Conservation (phyloP, 2,888 invertebrate species). For the Fabriciana adippe region DNA sequence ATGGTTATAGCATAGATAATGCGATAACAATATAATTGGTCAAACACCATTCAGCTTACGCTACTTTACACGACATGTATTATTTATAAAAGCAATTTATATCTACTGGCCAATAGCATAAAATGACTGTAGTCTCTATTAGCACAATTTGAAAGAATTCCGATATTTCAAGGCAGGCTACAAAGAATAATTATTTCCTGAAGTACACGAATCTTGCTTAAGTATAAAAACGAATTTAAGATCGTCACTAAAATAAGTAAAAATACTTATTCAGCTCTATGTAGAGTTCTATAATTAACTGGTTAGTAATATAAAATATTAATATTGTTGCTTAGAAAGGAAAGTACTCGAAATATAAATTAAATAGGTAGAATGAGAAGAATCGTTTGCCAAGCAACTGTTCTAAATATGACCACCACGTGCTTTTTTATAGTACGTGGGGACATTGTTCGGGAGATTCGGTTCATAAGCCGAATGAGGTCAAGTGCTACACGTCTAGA, state of each 20-base stretch:
- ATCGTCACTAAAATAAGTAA: background rate
- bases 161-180: constrained; percentile 31
- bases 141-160: constrained; percentile 26
- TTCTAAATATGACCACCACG: constrained; percentile 69
- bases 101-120: constrained; percentile 16
- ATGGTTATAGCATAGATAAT: constrained; percentile 24
- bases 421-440: constrained; percentile 51
- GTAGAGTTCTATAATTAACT: too few species aligned
- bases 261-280: background rate
- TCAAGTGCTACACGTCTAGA: constrained; percentile 63
- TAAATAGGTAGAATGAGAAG: background rate
- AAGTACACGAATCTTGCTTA: constrained; percentile 15
- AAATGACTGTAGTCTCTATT: constrained; percentile 13
- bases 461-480: constrained; percentile 60
- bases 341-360: background rate
- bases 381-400: constrained; percentile 44
- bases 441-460: constrained; percentile 61
- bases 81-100: constrained; percentile 18
- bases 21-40: constrained; percentile 9
- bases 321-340: background rate
- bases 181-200: constrained; percentile 24
- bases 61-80: constrained; percentile 1
- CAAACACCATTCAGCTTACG: constrained; percentile 14
- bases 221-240: background rate
- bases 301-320: background rate